Base-by-base conservation (phyloP, 2,888 invertebrate species). In the Pseudococcus longispinus region DNA sequence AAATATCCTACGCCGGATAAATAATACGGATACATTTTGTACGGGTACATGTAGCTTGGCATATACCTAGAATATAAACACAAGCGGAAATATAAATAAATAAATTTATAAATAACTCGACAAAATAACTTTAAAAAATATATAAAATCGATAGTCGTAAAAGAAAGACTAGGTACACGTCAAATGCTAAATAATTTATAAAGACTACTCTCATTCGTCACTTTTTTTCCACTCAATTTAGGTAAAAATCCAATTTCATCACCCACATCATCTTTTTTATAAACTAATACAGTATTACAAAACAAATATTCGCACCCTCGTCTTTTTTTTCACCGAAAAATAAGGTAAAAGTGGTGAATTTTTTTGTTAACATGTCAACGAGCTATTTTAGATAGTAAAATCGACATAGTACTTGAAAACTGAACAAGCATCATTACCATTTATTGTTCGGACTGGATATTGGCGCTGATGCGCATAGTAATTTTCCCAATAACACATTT, bases 1-100 rank as follows among this genome's bases (percentile, higher is more conserved):
- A 94, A 92, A 91, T 96, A 96, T 1, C 95, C 95, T 0, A 95
- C 95, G 15, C 96, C 96, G 0, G 96, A 96, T 87, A 96, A 90
- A 90, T 96, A 96, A 89, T 94, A 93, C 2, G 96, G 96, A 92
- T 96, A 96, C 80, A 93, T 92, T 70, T 93, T 92, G 0, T 93
- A 94, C 0, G 93, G 91, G 90, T 93, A 96, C 94, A 96, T 94
- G 90, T 95, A 95, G 37, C 93, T 93, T 0, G 96, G 96, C 88
- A 94, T 94, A 91, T 94, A 96, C 94, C 94, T 94, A n/a, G 32
- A 70, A 87, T n/a, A n/a, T n/a, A n/a, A n/a, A n/a, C n/a, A n/a
- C n/a, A n/a, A n/a, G n/a, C n/a, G n/a, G n/a, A n/a, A n/a, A n/a
- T n/a, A n/a, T n/a, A n/a, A n/a, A n/a, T n/a, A n/a, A n/a, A n/a